Base-by-base conservation (phyloP, 2,797 vertebrate species). In the Scarus forsteni region DNA sequence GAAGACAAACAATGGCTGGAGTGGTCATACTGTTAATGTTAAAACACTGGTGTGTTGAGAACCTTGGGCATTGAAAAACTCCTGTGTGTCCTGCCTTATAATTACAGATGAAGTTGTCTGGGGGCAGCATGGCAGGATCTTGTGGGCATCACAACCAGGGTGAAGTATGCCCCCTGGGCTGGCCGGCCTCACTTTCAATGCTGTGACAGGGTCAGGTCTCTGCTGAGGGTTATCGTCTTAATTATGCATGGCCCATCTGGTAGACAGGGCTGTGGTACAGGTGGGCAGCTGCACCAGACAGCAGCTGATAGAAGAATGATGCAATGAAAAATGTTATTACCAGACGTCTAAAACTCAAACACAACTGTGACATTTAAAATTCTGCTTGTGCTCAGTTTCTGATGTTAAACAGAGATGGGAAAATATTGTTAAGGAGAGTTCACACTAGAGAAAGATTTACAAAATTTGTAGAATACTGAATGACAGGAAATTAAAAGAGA, bases 211-310 rank as follows among this genome's bases (percentile, higher is more conserved):
- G 87, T 90, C 85, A 89, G 57, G 71, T 65, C 81, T 83, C 85
- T 77, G 75, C 84, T 75, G 81, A 72, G 80, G 81, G 78, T 88
- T 85, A 89, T 74, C 74, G 39, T 86, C 85, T 91, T 91, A 90
- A 93, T 93, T 93, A 93, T 88, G 80, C 80, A 87, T 74, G 62
- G 62, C 66, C 85, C 82, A 85, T 88, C 88, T 86, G 89, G 67
- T 84, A 18, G 70, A 85, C 79, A 67, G 67, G 66, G 71, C 75
- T 70, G 58, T 72, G 70, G 76, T 84, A 63, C 77, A 88, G 85
- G 90, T 89, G 80, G 66, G 70, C 66, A 83, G 80, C 77, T 77
- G 66, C 43, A 66, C 18, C 53, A 77, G 69, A 62, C 68, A 80
- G 69, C 43, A 77, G 73, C 73, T 81, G 81, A 85, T 67, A 78